These are phyloP conservation scores for Drosophila tripunctata DNA, from an alignment of 2,888 invertebrate species.

Conservation along the genomic window DNA sequence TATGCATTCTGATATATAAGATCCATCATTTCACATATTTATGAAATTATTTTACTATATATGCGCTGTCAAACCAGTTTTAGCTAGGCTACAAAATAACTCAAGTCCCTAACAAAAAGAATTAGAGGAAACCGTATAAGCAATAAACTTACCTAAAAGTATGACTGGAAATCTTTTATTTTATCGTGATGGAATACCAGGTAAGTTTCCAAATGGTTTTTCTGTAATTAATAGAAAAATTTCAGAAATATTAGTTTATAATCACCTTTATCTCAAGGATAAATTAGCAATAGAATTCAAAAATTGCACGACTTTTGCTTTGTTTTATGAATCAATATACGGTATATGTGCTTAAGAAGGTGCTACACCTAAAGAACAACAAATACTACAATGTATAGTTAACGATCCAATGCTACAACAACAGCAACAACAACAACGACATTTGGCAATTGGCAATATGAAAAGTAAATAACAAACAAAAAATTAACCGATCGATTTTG, in stretches of 20 bases:
- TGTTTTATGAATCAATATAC: conserved; percentile 28
- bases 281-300: neutral
- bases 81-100: conserved; percentile 53
- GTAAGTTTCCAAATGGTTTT: neutral
- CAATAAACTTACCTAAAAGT: conserved; percentile 31
- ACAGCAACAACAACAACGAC: conserved; percentile 2
- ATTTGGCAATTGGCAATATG: conserved; percentile 49
- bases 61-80: conserved; percentile 12
- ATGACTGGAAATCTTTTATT: neutral
- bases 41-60: conserved; percentile 16
- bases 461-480: conserved; percentile 62
- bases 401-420: conserved; percentile 1
- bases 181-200: neutral
- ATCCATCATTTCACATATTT: conserved; percentile 17
- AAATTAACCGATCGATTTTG: conserved; percentile 62
- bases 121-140: neutral
- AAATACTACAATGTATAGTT: neutral
- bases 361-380: conserved; percentile 12
- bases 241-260: conserved; percentile 1
- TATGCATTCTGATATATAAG: conserved; percentile 11
- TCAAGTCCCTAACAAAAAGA: conserved; percentile 3
- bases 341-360: conserved; percentile 15
- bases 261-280: neutral
- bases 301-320: conserved; percentile 21
- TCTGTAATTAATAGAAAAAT: too few relatives aligned